These are phyloP conservation scores for Serripes groenlandicus DNA, from an alignment of 2,888 invertebrate species.

Conservation along the genomic window DNA sequence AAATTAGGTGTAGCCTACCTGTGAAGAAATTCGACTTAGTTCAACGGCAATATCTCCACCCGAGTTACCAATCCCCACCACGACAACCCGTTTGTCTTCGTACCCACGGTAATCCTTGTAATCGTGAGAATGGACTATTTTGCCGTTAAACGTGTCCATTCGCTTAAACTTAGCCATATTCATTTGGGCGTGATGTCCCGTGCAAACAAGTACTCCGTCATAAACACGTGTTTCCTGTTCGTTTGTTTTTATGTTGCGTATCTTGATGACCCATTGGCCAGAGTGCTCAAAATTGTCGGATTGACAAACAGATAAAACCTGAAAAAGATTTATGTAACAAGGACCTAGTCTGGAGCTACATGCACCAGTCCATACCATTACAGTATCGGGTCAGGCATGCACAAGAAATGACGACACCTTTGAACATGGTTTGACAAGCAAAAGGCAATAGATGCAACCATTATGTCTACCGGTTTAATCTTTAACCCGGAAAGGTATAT, in stretches of 20 bases:
- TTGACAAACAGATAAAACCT: slow-evolving; percentile 29
- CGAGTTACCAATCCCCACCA: slow-evolving; percentile 88
- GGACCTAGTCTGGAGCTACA: too few relatives aligned
- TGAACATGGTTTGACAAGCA: too few relatives aligned
- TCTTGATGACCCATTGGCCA: slow-evolving; percentile 81
- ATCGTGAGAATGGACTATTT: slow-evolving; percentile 80
- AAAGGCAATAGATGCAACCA: too few relatives aligned
- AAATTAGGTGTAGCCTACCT: too few relatives aligned
- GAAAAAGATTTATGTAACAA: too few relatives aligned
- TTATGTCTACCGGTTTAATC: too few relatives aligned
- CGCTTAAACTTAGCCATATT: slow-evolving; percentile 75
- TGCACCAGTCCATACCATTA: too few relatives aligned
- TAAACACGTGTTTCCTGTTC: slow-evolving; percentile 65
- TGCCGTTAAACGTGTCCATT: slow-evolving; percentile 78
- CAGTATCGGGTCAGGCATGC: too few relatives aligned
- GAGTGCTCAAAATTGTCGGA: slow-evolving; percentile 45
- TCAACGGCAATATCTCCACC: slow-evolving; percentile 87
- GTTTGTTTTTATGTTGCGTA: slow-evolving; percentile 72
- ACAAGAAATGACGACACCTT: too few relatives aligned
- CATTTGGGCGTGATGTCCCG: slow-evolving; percentile 80
- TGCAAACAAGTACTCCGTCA: slow-evolving; percentile 81
- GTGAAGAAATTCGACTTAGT: slow-evolving; percentile 81
- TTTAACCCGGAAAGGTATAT: too few relatives aligned
- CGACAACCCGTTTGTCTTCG: slow-evolving; percentile 85
- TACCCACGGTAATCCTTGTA: slow-evolving; percentile 78